These are phyloP conservation scores for Paradoxurus hermaphroditus DNA, from an alignment of 2,113 vertebrate genomes.

Conservation along the genomic window DNA sequence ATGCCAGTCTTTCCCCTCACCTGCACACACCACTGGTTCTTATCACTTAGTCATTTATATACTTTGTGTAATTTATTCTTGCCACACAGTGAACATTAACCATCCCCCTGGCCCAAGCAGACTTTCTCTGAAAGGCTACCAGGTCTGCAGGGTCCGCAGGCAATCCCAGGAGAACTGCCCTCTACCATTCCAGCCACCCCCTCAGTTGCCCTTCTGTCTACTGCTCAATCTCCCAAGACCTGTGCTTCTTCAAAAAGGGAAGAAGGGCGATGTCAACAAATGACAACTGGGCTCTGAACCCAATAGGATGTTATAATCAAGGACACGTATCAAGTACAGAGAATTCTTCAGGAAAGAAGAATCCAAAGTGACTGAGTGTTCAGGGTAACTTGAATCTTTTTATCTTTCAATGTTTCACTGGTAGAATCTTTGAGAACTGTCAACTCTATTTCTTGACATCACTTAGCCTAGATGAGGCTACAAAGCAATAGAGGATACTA, in stretches of 20 bases:
- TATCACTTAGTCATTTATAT: background rate
- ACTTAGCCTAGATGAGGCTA: background rate
- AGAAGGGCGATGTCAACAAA: background rate
- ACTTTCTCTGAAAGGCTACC: background rate
- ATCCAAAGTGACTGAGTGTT: background rate
- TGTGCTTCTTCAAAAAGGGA: background rate
- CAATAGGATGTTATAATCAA: background rate
- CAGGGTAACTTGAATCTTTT: background rate
- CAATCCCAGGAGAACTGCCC: background rate
- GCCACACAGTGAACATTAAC: background rate
- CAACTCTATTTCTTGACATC: background rate
- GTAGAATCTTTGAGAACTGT: background rate
- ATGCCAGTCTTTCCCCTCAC: background rate
- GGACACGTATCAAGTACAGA: background rate
- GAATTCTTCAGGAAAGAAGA: background rate
- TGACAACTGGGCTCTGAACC: background rate
- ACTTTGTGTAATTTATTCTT: background rate
- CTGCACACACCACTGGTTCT: no score
- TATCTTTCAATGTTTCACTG: background rate
- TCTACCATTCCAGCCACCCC: background rate
- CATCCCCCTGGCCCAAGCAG: background rate
- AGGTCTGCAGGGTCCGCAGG: no score
- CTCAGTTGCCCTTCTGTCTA: background rate
- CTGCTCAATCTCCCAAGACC: background rate
- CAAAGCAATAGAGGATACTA: background rate